A percentile compares a stretch with the other conserved stretches of the same genome.
These are phyloP conservation scores for Drosophila trapezifrons DNA, from an alignment of 1,140 invertebrate genomes.

Conservation along the genomic window DNA sequence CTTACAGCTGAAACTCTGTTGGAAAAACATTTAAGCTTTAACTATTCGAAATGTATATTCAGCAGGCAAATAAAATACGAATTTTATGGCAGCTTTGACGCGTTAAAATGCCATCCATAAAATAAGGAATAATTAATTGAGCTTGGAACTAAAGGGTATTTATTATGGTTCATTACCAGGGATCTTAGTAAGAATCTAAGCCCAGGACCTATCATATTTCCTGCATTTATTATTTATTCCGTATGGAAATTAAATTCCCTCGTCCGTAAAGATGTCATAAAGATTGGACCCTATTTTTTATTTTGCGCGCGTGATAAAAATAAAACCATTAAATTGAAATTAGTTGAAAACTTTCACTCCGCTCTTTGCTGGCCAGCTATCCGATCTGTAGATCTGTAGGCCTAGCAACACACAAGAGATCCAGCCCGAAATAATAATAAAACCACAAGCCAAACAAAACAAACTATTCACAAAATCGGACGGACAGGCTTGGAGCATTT, in stretches of 20 bases:
- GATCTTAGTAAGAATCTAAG: background rate
- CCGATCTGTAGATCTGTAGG: conserved; percentile 17
- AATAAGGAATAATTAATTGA: background rate
- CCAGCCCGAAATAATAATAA: conserved; percentile 22
- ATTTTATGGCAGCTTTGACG: background rate
- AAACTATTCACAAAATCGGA: conserved; percentile 29
- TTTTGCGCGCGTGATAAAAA: conserved; percentile 3
- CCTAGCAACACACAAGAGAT: conserved; percentile 32
- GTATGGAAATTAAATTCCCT: background rate
- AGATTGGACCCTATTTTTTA: background rate
- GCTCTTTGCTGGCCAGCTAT: no score
- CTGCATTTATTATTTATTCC: background rate
- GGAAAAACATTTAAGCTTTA: background rate
- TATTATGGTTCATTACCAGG: no score
- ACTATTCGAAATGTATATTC: conserved; percentile 2
- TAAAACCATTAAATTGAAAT: conserved; percentile 26
- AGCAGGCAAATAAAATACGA: background rate
- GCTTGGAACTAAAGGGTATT: no score
- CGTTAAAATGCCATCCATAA: background rate
- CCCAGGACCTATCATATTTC: background rate
- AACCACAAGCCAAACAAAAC: conserved; percentile 26
- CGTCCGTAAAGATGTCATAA: conserved; percentile 4
- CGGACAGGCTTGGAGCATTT: conserved; percentile 8
- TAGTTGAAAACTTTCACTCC: conserved; percentile 42
- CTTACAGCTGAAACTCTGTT: background rate